A percentile compares a stretch with the other conserved stretches of the same genome.
Conservation (phyloP, 2,888 invertebrate species). For the Smittia sp. region DNA sequence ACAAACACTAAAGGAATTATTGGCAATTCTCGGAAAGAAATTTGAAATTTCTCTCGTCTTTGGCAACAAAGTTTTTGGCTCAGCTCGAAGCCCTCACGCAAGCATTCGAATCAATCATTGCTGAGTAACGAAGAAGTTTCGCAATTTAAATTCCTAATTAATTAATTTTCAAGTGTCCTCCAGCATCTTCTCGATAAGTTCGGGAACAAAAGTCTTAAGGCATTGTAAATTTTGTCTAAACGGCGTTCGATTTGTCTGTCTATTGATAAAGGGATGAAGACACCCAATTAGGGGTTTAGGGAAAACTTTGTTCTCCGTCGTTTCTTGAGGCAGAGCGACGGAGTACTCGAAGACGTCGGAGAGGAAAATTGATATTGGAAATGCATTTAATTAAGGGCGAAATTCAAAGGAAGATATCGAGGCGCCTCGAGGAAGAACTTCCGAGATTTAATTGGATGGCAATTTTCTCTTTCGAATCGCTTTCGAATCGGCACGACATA, state of each 20-base stretch:
- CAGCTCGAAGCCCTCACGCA: too few species aligned
- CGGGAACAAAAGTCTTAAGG: conserved; percentile 1
- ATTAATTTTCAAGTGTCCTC: conserved; percentile 33
- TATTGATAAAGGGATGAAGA: conserved; percentile 39
- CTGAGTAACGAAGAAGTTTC: conserved; percentile 17
- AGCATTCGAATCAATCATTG: background rate
- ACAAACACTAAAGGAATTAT: too few species aligned
- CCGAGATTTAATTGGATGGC: conserved; percentile 19
- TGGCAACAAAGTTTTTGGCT: too few species aligned
- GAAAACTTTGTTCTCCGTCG: background rate
- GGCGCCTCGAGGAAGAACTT: background rate
- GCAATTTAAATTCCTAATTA: conserved; percentile 38
- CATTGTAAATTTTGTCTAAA: conserved; percentile 29
- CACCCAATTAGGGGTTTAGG: conserved; percentile 34
- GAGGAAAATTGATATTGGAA: conserved; percentile 27
- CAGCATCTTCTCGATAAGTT: background rate
- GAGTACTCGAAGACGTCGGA: background rate
- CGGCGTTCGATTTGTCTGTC: conserved; percentile 14
- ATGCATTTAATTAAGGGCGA: conserved; percentile 39
- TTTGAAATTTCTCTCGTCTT: too few species aligned
- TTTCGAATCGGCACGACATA: background rate
- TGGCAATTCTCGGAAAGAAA: too few species aligned
- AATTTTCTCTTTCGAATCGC: background rate
- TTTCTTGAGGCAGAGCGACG: background rate
- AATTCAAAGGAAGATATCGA: background rate